phyloP scores from a whole-genome alignment of 2,113 vertebrate genomes.

The Scatophagus argus region DNA sequence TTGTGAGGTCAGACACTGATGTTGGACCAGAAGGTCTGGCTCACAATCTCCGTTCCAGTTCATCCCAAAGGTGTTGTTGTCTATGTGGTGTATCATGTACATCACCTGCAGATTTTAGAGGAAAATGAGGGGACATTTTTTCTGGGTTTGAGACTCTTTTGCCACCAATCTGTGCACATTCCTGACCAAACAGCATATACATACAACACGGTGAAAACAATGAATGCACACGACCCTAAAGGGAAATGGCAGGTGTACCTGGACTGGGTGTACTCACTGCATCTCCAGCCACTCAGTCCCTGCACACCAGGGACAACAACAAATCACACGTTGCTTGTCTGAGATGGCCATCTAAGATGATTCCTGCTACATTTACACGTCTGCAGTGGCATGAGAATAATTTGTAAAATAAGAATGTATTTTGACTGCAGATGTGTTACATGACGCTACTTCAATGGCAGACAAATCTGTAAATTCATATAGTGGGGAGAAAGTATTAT shows the following conservation, averaged over 20 bases:
- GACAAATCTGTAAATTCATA: not conserved
- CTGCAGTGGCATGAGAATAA: not conserved
- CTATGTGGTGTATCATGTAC: not conserved
- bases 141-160: not conserved
- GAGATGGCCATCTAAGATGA: not conserved
- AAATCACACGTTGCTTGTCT: conserved; percentile 26
- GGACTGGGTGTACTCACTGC: conserved; percentile 44
- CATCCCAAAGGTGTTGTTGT: too few relatives aligned
- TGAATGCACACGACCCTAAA: conserved; percentile 4
- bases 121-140: too few relatives aligned
- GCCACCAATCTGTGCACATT: conserved; percentile 39
- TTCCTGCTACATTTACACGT: not conserved
- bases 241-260: conserved; percentile 40
- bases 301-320: conserved; percentile 57
- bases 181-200: not conserved
- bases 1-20: too few relatives aligned
- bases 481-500: too few relatives aligned
- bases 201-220: not conserved
- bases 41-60: too few relatives aligned
- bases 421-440: not conserved
- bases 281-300: conserved; percentile 46
- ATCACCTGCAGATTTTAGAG: not conserved
- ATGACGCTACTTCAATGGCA: not conserved
- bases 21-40: too few relatives aligned
- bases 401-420: not conserved